These are phyloP conservation scores for Meriones psammophilus DNA, from an alignment of 2,797 vertebrate genomes.

Conservation along the genomic window DNA sequence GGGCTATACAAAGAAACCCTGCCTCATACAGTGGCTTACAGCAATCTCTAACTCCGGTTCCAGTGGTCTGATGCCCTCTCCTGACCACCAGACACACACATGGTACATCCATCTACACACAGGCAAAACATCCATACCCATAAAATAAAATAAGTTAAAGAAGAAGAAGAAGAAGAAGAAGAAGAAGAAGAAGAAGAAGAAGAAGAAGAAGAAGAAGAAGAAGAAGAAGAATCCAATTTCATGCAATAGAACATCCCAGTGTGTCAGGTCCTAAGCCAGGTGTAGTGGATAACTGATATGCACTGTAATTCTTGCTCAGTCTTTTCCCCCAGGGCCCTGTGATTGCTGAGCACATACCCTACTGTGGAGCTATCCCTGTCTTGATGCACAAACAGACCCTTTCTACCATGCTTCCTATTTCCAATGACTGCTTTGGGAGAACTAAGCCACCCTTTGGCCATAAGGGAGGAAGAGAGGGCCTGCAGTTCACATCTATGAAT, in stretches of 20 bases:
- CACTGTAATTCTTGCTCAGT: not conserved
- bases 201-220: too few species aligned
- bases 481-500: not conserved
- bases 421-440: not conserved
- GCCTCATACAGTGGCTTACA: not conserved
- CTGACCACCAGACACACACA: not conserved
- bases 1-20: not conserved
- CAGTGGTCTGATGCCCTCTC: not conserved
- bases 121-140: not conserved
- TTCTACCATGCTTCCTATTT: not conserved
- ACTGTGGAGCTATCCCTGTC: not conserved
- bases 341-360: not conserved
- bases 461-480: not conserved
- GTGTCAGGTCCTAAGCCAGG: not conserved
- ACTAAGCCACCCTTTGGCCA: not conserved
- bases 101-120: not conserved
- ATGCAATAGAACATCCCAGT: not conserved
- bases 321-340: not conserved
- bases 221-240: too few species aligned
- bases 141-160: not conserved
- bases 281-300: not conserved
- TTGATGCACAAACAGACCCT: not conserved
- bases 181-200: too few species aligned
- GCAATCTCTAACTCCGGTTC: not conserved
- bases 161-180: too few species aligned